Base-by-base conservation (phyloP, 1,140 invertebrate genomes). In the Uloborus diversus region DNA sequence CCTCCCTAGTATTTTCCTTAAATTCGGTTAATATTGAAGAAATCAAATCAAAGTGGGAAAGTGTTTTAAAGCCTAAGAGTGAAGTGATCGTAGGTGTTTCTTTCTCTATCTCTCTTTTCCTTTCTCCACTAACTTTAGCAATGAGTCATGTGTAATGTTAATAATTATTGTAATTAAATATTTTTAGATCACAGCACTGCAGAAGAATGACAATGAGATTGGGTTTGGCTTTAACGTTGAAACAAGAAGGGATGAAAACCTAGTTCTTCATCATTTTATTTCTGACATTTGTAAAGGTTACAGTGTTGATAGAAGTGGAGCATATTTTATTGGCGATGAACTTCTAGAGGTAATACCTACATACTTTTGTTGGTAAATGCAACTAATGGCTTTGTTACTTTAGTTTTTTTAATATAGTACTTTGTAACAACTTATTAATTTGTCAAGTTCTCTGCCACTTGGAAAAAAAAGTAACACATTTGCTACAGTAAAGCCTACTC, bases 251-350 rank as follows among this genome's bases (percentile, higher is more conserved):
- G 76, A 79, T 49, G 64, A 59, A 30, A 59, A 62, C 30, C 49
- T 37, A 33, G 27, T 57, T 68, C 35, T 79, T 47, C 93, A 99
- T 90, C 93, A 97, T 88, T 97, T 97, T 85, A 96, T 97, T 84
- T 90, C 95, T 56, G 96, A 94, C 28, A 96, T 98, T 83, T 88
- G 97, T 83, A 93, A 93, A 35, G 94, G 98, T 87, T 97, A 97
- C 14, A 96, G 97, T 0, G 96, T 98, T 0, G 96, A 96, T 27
- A 90, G 92, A 62, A 96, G 95, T 85, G 93, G 92, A 4, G 84
- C 83, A 25, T 89, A 98, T 1, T 90, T 90, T 79, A 93, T 93
- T 69, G 95, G 96, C 2, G 96, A 98, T 87, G 96, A 98, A 87
- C 88, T 98, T 30, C 88, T 97, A 17, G 92, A 90, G 90, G 93